Evolutionary conservation across 2,113 vertebrate genomes (phyloP), one percentile per base, ranked within the genome.

Genomic region (Nymphicus hollandicus): DNA sequence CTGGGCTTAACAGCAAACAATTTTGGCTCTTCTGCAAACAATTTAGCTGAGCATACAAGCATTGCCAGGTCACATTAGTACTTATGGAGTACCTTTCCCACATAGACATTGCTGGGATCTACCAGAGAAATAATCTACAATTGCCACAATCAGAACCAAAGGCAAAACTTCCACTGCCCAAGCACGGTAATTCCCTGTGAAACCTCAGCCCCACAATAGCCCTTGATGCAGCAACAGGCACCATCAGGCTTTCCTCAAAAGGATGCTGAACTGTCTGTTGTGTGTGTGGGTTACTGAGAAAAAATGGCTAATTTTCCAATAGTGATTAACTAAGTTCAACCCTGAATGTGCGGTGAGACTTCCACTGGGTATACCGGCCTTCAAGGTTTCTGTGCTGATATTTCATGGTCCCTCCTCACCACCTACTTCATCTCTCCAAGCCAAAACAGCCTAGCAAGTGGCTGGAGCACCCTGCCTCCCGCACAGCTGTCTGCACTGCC

Each of bases 171-270:
- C 25, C 46, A 70, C 15, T 29, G 39, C 41, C 41, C 4, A 3
- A 63, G 41, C 1, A 3, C 0, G 0, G 27, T 61, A 72, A 17
- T 31, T 78, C 35, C 7, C 23, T 0, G 0, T 24, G 41, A 61
- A 35, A 60, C 29, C 37, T 61, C 58, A 80, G 71, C 41, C 24
- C 41, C 53, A 64, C 37, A 65, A 33, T 11, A 76, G 3, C 17
- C 17, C 43, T 41, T 50, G n/a, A 27, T 43, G 37, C 60, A 88
- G 27, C 2, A 2, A 66, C 10, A 72, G 19, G 20, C 66, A 85
- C 49, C 8, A 19, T 7, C 33, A 80, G 44, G 29, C 58, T 85
- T 91, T 56, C 56, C 56, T 65, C 44, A 47, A 64, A 81, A 46
- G 61, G 23, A 17, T 55, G 33, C 58, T n/a, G 41, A 53, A 12